These are phyloP conservation scores for Pseudeuparius sepicola DNA, from an alignment of 2,888 invertebrate species.

Conservation along the genomic window DNA sequence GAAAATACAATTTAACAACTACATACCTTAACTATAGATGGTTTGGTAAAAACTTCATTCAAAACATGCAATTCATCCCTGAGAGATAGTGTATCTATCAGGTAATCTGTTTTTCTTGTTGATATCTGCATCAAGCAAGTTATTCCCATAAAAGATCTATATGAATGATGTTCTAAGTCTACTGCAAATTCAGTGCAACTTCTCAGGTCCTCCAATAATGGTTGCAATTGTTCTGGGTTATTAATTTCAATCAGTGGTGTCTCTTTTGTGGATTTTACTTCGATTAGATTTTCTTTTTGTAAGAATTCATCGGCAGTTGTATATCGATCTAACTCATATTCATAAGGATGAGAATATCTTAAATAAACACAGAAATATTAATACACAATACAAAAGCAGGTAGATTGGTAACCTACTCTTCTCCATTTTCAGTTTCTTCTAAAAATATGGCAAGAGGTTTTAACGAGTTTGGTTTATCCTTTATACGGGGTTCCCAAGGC, in stretches of 20 bases:
- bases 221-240: conserved; percentile 51
- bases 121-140: conserved; percentile 95
- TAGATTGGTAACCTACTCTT: conserved; percentile 38
- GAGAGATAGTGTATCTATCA: conserved; percentile 80
- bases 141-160: conserved; percentile 85
- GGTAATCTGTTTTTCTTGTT: conserved; percentile 68
- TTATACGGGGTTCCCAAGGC: conserved; percentile 76
- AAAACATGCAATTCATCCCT: conserved; percentile 71
- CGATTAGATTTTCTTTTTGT: conserved; percentile 32
- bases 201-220: conserved; percentile 56
- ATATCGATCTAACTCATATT: conserved; percentile 70
- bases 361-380: conserved; percentile 24
- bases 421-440: conserved; percentile 53
- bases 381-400: conserved; percentile 9
- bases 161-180: conserved; percentile 90
- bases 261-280: conserved; percentile 44
- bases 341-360: conserved; percentile 82
- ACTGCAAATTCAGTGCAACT: conserved; percentile 69
- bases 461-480: conserved; percentile 78
- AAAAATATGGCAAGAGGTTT: conserved; percentile 68
- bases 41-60: conserved; percentile 85
- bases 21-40: conserved; percentile 80
- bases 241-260: conserved; percentile 62
- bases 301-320: conserved; percentile 47
- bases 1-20: no score